Percentiles rank a stretch among this genome's conserved stretches.
Conservation (phyloP, 1,140 invertebrate species). For the Leptestheria dahalacensis region DNA sequence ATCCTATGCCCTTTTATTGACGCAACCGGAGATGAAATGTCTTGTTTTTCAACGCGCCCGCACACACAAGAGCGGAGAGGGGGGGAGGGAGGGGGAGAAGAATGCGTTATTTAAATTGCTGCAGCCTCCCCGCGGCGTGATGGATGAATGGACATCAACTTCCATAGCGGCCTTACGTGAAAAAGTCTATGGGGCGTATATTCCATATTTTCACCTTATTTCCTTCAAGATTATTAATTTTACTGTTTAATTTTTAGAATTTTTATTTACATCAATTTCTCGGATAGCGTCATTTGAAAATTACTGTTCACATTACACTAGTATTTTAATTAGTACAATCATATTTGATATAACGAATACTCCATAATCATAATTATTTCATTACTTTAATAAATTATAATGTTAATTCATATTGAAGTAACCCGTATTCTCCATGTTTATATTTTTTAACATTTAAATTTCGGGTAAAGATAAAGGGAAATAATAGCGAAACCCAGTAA, state of each 20-base stretch:
- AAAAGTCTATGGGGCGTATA: too few species aligned
- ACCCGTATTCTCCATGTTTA: neutral
- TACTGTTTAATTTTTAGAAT: too few species aligned
- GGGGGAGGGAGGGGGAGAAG: neutral
- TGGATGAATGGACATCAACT: neutral
- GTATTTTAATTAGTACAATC: too few species aligned
- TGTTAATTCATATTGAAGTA: neutral
- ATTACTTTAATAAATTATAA: neutral
- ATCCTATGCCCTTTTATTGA: neutral
- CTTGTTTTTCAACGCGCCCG: too few species aligned
- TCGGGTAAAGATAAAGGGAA: neutral
- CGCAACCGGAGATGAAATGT: neutral
- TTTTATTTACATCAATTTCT: too few species aligned
- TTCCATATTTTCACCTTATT: too few species aligned
- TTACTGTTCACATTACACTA: too few species aligned
- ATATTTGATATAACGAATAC: neutral
- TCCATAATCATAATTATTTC: constrained; percentile 4
- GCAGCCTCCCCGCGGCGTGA: neutral
- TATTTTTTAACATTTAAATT: neutral
- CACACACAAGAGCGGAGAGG: too few species aligned
- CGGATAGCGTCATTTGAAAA: too few species aligned
- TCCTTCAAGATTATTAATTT: too few species aligned
- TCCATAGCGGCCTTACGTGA: too few species aligned
- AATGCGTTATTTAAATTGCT: neutral
- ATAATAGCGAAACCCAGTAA: neutral